phyloP scores from a whole-genome alignment of 2,888 invertebrate genomes.

The Agrochola litura region DNA sequence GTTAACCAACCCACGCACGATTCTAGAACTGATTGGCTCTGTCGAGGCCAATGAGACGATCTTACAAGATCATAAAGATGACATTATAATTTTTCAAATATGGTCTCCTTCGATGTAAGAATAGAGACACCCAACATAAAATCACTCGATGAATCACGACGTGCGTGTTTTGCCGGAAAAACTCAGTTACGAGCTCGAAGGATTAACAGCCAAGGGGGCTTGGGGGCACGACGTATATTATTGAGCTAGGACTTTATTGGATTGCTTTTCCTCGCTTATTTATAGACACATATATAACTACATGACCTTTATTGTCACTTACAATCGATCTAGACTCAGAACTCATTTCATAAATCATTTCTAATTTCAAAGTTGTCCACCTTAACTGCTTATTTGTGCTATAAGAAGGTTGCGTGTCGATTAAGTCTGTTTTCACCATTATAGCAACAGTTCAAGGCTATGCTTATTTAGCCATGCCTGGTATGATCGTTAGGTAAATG shows the following conservation, averaged over 20 bases:
- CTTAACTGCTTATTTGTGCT: slow-evolving; percentile 48
- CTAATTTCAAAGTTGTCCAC: slow-evolving; percentile 53
- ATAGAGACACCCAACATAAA: slow-evolving; percentile 44
- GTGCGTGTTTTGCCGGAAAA: slow-evolving; percentile 78
- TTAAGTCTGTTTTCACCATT: slow-evolving; percentile 59
- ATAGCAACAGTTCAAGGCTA: slow-evolving; percentile 63
- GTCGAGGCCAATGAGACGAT: slow-evolving; percentile 46
- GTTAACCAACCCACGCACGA: slow-evolving; percentile 37
- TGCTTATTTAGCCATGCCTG: slow-evolving; percentile 56
- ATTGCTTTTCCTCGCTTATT: slow-evolving; percentile 61
- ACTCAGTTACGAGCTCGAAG: slow-evolving; percentile 69
- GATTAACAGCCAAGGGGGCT: slow-evolving; percentile 76
- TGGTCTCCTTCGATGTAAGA: slow-evolving; percentile 38
- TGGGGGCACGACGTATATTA: slow-evolving; percentile 49
- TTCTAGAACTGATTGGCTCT: slow-evolving; percentile 33
- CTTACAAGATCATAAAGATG: slow-evolving; percentile 40
- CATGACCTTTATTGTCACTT: slow-evolving; percentile 59
- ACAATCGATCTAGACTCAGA: slow-evolving; percentile 36
- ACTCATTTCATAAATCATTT: slow-evolving; percentile 51
- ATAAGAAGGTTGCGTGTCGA: slow-evolving; percentile 62
- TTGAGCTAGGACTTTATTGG: slow-evolving; percentile 60
- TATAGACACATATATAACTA: slow-evolving; percentile 43
- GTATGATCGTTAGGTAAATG: slow-evolving; percentile 61
- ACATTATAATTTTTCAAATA: slow-evolving; percentile 47
- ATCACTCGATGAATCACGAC: slow-evolving; percentile 78